phyloP scores from a whole-genome alignment of 2,113 vertebrate genomes.

The Hippoglossus stenolepis region DNA sequence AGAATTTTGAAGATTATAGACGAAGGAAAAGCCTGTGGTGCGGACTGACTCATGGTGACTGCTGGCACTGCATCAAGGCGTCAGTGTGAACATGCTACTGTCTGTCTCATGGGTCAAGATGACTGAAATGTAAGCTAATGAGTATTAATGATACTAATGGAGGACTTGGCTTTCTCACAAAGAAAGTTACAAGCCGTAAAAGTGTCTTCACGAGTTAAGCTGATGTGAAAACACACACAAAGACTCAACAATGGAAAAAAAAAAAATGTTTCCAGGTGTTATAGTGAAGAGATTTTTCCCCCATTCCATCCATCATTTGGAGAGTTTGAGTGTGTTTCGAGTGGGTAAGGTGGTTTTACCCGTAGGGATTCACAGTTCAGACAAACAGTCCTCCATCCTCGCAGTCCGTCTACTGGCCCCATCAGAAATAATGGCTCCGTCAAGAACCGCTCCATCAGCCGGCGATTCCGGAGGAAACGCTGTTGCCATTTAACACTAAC shows the following conservation, averaged over 20 bases:
- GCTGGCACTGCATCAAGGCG: slow-evolving; percentile 24
- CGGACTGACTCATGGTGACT: slow-evolving; percentile 36
- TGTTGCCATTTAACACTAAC: slow-evolving; percentile 67
- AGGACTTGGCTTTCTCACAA: slow-evolving; percentile 37
- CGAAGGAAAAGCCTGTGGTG: slow-evolving; percentile 20
- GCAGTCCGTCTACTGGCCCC: slow-evolving; percentile 41
- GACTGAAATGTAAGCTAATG: slow-evolving; percentile 58
- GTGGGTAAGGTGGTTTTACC: slow-evolving; percentile 30
- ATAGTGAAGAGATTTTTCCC: slow-evolving; percentile 23
- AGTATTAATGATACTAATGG: slow-evolving; percentile 45
- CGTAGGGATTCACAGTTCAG: slow-evolving; percentile 28
- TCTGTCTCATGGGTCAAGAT: slow-evolving; percentile 48
- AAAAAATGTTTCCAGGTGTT: slow-evolving; percentile 9
- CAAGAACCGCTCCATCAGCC: slow-evolving; percentile 62
- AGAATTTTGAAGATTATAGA: slow-evolving; percentile 43
- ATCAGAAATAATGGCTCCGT: slow-evolving; percentile 63
- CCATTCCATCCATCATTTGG: slow-evolving; percentile 37
- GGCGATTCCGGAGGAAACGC: slow-evolving; percentile 59
- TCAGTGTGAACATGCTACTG: slow-evolving; percentile 41
- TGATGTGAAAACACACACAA: slow-evolving; percentile 12
- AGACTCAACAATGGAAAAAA: slow-evolving; percentile 5
- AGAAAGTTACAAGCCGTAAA: slow-evolving; percentile 6
- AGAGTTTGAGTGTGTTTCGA: slow-evolving; percentile 49
- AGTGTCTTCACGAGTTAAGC: slow-evolving; percentile 3
- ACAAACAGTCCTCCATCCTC: slow-evolving; percentile 49